phyloP scores from a whole-genome alignment of 2,797 vertebrate species.

The Lophura swinhoii region DNA sequence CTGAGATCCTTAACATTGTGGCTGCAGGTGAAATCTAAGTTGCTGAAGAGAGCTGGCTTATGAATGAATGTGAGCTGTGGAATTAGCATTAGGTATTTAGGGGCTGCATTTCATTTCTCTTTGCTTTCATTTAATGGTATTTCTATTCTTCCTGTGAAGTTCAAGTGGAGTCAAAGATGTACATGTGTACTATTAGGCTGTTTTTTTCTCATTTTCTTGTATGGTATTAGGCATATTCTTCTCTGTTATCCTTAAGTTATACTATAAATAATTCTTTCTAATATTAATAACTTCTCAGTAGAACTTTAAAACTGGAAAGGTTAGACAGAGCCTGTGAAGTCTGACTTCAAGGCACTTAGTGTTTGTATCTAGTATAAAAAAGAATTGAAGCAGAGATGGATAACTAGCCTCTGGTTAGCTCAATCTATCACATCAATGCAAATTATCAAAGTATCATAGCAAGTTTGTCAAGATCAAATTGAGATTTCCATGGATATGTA shows the following conservation, averaged over 20 bases:
- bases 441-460: not conserved
- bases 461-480: conserved; percentile 12
- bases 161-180: not conserved
- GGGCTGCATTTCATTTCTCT: not conserved
- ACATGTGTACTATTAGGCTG: not conserved
- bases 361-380: not conserved
- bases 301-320: conserved; percentile 5
- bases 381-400: not conserved
- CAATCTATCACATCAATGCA: not conserved
- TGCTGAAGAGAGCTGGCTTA: not conserved
- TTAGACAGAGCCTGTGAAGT: not conserved
- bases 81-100: not conserved
- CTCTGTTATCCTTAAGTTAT: not conserved
- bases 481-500: not conserved
- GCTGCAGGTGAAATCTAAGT: conserved; percentile 11
- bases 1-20: not conserved
- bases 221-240: not conserved
- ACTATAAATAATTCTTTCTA: conserved; percentile 34
- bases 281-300: conserved; percentile 9
- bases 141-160: not conserved
- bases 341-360: not conserved
- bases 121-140: not conserved
- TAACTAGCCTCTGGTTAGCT: conserved; percentile 10
- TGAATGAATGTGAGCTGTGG: not conserved
- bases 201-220: not conserved